Evolutionary conservation across 2,888 invertebrate genomes (phyloP), one percentile per base, ranked within the genome.

Genomic region (Xanthorhoe spadicearia): DNA sequence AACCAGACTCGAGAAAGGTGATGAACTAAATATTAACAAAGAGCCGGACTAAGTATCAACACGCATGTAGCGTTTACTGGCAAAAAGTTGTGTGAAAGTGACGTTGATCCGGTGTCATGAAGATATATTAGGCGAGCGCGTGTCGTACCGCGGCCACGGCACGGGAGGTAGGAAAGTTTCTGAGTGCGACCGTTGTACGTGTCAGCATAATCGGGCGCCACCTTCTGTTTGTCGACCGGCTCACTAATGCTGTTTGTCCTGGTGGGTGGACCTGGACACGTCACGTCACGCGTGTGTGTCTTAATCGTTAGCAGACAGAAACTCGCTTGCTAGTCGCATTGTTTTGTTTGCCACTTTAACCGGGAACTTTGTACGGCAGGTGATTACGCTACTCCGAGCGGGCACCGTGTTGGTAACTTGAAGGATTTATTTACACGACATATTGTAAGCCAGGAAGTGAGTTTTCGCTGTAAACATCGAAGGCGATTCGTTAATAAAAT

Each of bases 191-290:
- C 78, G 76, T 64, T 73, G 77, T 76, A 77, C 79, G 79, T 79
- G 87, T 87, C 85, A 84, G 85, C 84, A 84, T 87, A 87, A 87
- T 86, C 85, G 85, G 84, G 82, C 84, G 82, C 83, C 83, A 80
- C 85, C 84, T 81, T 77, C 80, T 90, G 90, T 92, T 91, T 90
- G 86, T 80, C 75, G 78, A 86, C 83, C 83, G 83, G 81, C 83
- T 81, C 83, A 84, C 87, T 92, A 90, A 91, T 90, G 87, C 87
- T 90, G 85, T 91, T 92, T 90, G 85, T 84, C 79, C 79, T 82
- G 73, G 81, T 81, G 85, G 87, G 85, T 84, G 85, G 85, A 83
- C 85, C 84, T 86, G 86, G 86, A 82, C 87, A 83, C 83, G 84
- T 83, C 85, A 84, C 85, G 82, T 83, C 83, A 84, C 82, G 82